phyloP scores from a whole-genome alignment of 1,140 invertebrate genomes.

The Psix sp. region DNA sequence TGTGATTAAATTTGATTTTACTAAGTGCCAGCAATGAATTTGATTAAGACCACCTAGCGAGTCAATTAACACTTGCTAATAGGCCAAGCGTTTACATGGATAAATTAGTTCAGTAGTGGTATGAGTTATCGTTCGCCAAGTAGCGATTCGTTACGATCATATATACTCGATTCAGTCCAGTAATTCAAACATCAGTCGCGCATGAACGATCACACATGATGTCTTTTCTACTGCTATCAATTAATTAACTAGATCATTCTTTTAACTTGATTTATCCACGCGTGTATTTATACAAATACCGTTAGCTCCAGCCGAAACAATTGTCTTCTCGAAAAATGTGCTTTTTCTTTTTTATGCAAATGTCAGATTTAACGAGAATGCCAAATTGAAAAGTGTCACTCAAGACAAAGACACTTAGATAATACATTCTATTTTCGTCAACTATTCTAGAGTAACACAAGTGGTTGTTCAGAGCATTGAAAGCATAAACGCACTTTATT shows the following conservation, averaged over 20 bases:
- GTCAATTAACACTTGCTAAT: constrained; percentile 71
- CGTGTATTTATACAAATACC: too few relatives aligned
- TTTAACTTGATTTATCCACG: too few relatives aligned
- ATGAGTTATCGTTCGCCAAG: constrained; percentile 59
- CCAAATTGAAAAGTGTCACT: too few relatives aligned
- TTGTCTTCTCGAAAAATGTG: too few relatives aligned
- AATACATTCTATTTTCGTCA: neutral
- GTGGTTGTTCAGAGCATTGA: constrained; percentile 14
- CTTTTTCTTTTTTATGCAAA: too few relatives aligned
- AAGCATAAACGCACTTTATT: constrained; percentile 35
- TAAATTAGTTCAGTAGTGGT: constrained; percentile 55
- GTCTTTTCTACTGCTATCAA: constrained; percentile 49
- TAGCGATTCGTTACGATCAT: constrained; percentile 67
- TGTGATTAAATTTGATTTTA: constrained; percentile 45
- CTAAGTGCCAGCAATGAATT: constrained; percentile 28
- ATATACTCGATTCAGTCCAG: constrained; percentile 59
- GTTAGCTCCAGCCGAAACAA: too few relatives aligned
- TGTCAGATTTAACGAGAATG: too few relatives aligned
- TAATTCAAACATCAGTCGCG: constrained; percentile 71
- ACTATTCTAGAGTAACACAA: constrained; percentile 7
- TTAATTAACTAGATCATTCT: constrained; percentile 48
- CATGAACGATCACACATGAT: constrained; percentile 63
- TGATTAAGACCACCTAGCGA: constrained; percentile 57
- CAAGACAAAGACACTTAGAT: too few relatives aligned
- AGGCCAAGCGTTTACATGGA: constrained; percentile 60